phyloP scores from a whole-genome alignment of 2,888 invertebrate genomes.

The Drosophila anceps region DNA sequence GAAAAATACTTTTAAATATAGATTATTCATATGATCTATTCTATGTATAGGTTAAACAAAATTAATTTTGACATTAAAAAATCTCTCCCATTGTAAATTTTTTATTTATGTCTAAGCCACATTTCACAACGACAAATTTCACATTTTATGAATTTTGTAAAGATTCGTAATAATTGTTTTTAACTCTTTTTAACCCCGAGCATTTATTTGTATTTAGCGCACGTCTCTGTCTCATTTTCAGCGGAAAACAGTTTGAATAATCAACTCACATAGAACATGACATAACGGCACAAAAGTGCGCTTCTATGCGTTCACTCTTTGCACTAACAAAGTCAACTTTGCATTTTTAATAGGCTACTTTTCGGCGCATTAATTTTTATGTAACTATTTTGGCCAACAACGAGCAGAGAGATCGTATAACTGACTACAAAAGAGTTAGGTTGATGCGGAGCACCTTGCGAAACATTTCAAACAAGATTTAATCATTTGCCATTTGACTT shows the following conservation, averaged over 20 bases:
- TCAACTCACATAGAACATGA: conserved; percentile 41
- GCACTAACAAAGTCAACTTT: conserved; percentile 68
- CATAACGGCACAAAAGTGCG: conserved; percentile 21
- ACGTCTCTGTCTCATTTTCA: conserved; percentile 31
- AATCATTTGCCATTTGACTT: conserved; percentile 35
- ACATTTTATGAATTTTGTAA: neutral
- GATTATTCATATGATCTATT: neutral
- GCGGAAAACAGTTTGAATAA: conserved; percentile 39
- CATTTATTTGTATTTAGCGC: neutral
- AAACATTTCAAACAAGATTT: conserved; percentile 17
- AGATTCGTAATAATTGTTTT: neutral
- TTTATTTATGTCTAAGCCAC: neutral
- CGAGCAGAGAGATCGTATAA: neutral
- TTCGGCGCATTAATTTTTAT: conserved; percentile 79
- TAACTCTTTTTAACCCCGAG: no score
- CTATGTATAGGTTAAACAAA: no score
- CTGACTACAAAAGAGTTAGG: neutral
- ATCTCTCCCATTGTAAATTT: neutral
- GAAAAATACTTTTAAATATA: neutral
- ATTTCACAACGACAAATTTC: neutral
- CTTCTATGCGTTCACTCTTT: conserved; percentile 17
- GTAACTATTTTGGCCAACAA: conserved; percentile 31
- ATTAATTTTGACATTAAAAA: neutral
- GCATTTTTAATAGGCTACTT: conserved; percentile 75
- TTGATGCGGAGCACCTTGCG: neutral